A percentile compares a stretch with the other conserved stretches of the same genome.
These are phyloP conservation scores for Lypha dubia DNA, from an alignment of 2,888 invertebrate species.

Conservation along the genomic window DNA sequence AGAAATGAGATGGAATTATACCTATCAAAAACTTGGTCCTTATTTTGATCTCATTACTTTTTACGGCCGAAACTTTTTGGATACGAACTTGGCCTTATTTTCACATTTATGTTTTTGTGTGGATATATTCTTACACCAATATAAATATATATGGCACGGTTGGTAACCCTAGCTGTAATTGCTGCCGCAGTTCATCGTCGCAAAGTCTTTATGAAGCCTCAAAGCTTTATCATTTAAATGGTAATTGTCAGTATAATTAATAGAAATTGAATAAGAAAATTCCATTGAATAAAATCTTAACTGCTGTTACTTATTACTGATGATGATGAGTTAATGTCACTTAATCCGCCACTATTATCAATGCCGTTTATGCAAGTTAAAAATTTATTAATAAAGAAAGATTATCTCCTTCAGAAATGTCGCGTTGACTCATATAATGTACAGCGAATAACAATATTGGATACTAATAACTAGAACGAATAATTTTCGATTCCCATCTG, in stretches of 20 bases:
- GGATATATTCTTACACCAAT: no score
- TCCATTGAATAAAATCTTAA: conserved; percentile 48
- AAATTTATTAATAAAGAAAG: conserved; percentile 76
- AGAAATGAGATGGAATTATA: no score
- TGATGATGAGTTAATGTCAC: conserved; percentile 59
- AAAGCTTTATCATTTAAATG: conserved; percentile 69
- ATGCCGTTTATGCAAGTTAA: conserved; percentile 77
- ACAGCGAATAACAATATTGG: background rate
- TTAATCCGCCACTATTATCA: conserved; percentile 36
- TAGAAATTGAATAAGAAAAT: conserved; percentile 68
- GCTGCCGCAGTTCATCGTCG: conserved; percentile 61
- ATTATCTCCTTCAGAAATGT: conserved; percentile 24
- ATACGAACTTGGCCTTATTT: no score
- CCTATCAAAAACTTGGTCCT: no score
- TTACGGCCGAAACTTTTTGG: no score
- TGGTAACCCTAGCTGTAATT: conserved; percentile 53
- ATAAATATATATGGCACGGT: no score
- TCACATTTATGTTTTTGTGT: no score
- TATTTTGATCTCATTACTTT: no score
- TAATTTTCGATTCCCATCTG: no score
- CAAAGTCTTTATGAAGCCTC: conserved; percentile 60
- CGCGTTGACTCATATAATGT: background rate
- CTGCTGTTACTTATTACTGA: conserved; percentile 6
- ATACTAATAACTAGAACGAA: no score
- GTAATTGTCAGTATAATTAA: conserved; percentile 70